phyloP scores from a whole-genome alignment of 2,797 vertebrate species.

The Varecia variegata region DNA sequence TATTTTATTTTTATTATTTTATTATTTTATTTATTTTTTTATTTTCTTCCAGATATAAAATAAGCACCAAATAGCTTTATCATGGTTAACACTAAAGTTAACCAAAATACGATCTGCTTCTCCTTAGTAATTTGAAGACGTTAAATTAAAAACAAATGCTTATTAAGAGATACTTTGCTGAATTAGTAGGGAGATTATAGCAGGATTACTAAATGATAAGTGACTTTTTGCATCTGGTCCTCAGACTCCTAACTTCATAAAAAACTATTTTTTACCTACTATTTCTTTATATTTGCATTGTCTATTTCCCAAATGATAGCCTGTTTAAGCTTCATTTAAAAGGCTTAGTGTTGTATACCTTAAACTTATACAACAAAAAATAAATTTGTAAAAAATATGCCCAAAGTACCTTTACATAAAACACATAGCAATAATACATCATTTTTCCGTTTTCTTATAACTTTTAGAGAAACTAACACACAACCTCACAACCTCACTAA shows the following conservation, averaged over 20 bases:
- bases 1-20: too few species aligned
- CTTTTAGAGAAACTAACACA: background rate
- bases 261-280: background rate
- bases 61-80: slow-evolving; percentile 22
- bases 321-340: background rate
- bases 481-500: background rate
- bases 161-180: background rate
- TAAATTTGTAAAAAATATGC: background rate
- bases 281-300: background rate
- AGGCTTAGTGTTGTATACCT: background rate
- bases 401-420: background rate
- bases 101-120: slow-evolving; percentile 17
- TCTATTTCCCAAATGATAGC: background rate
- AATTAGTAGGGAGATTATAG: background rate
- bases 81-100: slow-evolving; percentile 12
- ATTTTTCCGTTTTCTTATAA: background rate
- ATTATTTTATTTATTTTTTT: too few species aligned
- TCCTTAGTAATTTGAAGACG: background rate
- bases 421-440: background rate
- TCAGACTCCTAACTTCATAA: background rate
- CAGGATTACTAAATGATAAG: background rate
- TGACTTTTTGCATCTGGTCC: background rate
- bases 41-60: background rate
- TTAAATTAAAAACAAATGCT: slow-evolving; percentile 36
- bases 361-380: background rate